Evolutionary conservation across 1,140 invertebrate genomes (phyloP), one percentile per base, ranked within the genome.

Genomic region (Drosophila ficusphila): DNA sequence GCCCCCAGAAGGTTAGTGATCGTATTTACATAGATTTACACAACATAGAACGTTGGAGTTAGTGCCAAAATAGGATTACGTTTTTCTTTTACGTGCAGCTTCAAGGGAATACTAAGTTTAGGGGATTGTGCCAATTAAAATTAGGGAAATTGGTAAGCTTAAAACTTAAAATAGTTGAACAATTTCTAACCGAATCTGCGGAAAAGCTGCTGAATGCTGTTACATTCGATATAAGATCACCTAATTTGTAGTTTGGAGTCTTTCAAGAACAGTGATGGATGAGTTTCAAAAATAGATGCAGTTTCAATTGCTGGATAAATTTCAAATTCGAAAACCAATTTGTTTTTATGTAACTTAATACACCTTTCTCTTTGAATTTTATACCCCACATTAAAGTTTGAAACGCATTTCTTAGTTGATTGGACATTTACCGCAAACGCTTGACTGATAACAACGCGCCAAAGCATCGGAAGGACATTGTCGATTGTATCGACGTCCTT

Each of bases 401-500:
- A 39, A 61, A 29, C 12, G 19, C 5, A 2, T 0, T 18, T 27
- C 8, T 1, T 33, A 27, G 3, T 23, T 9, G 0, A 0, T n/a
- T 27, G 8, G 9, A 41, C 31, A 79, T 52, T 79, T 81, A 81
- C 77, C 77, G 77, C 62, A 65, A 92, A 90, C 49, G 76, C 52
- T 53, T 88, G 76, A 42, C 75, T 78, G 65, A 92, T 91, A 67
- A 73, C 90, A 51, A 79, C 89, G 72, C 92, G 90, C 60, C 93
- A 77, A 44, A 89, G 85, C 70, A 91, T 71, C 21, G 92, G 92
- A 27, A 92, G 57, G 25, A 74, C 44, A 89, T 94, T 94, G 92
- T 96, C 95, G 85, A 95, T 78, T 31, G 93, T 92, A 89, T 95
- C 94, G 62, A 95, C 92, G 91, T 96, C 96, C 93, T 95, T 96